Evolutionary conservation across 64 coral and sea anemone genomes (phyloP), one percentile per base, ranked within the genome.

Genomic region (Montipora sp.): DNA sequence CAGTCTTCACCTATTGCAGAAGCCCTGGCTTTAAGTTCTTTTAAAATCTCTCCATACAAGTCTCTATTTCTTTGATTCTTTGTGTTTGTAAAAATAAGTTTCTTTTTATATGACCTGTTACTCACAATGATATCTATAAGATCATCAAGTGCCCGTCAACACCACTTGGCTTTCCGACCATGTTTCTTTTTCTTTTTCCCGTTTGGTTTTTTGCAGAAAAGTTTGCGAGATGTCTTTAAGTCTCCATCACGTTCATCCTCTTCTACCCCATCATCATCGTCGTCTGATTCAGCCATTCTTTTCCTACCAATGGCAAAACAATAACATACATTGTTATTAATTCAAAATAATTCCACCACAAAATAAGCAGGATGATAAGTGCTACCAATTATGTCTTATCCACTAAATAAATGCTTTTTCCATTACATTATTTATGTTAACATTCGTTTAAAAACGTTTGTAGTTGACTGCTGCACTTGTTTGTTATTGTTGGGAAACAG

Each of bases 21-120:
- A 55, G 72, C 75, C 74, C 87, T 89, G 75, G 51, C 75, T 89
- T 89, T 13, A 13, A 77, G 14, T 79, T 89, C 87, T 48, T 89
- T 76, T 13, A 77, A 47, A 78, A 89, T 79, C 23, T 78, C 60
- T 59, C 60, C 22, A 13, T 58, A 67, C 55, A 80, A 14, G 8
- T 53, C 81, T 36, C 81, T 13, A 44, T 73, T 73, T 73, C 20
- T 73, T 24, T 73, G 70, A 73, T 73, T 73, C 70, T 73, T 84
- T 84, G 47, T 58, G 57, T 89, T 89, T 45, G 51, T 79, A 63
- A 89, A 89, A 89, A 89, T 89, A 51, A 89, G 87, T 55, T 89
- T 89, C 75, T 78, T 89, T 75, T 89, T 89, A 67, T 77, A 89
- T 61, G 19, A 51, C 4, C 75, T 75, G 73, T 76, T 89, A 47